phyloP scores from a whole-genome alignment of 1,140 invertebrate genomes.

The Bombus picipes region DNA sequence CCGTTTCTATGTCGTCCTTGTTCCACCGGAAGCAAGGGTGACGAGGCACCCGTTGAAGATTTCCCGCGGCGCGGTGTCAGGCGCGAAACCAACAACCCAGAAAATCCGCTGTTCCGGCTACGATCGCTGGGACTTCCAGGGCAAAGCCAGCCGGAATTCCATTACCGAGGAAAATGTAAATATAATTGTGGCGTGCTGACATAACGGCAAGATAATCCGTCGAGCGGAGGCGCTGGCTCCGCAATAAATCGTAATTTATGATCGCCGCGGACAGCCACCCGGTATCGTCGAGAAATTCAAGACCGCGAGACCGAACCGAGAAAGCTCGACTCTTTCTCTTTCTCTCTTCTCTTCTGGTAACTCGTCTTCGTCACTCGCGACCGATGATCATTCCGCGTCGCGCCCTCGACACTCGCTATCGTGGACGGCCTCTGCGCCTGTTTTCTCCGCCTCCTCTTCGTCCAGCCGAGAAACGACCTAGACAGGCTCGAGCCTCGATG shows the following conservation, averaged over 20 bases:
- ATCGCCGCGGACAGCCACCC: conserved; percentile 67
- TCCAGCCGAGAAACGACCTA: conserved; percentile 25
- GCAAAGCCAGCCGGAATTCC: conserved; percentile 59
- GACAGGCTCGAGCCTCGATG: conserved; percentile 11
- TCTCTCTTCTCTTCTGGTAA: background rate
- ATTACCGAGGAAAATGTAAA: conserved; percentile 77
- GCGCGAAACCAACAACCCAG: background rate
- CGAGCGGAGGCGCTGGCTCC: conserved; percentile 77
- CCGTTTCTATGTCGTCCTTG: background rate
- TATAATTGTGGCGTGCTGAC: conserved; percentile 81
- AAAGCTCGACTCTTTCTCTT: background rate
- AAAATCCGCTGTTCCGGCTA: conserved; percentile 12
- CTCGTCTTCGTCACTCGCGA: conserved; percentile 2
- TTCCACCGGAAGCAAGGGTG: background rate
- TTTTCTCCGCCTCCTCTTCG: conserved; percentile 43
- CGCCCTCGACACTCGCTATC: conserved; percentile 39
- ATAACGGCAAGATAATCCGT: conserved; percentile 81
- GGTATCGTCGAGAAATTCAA: conserved; percentile 78
- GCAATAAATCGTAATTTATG: conserved; percentile 82
- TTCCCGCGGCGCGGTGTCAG: background rate
- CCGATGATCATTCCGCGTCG: conserved; percentile 24
- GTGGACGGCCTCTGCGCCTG: conserved; percentile 2
- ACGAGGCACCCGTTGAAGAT: background rate
- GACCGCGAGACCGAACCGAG: conserved; percentile 55
- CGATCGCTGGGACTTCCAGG: background rate